These are phyloP conservation scores for Synodontis membranacea DNA, from an alignment of 2,113 vertebrate species.

Conservation along the genomic window DNA sequence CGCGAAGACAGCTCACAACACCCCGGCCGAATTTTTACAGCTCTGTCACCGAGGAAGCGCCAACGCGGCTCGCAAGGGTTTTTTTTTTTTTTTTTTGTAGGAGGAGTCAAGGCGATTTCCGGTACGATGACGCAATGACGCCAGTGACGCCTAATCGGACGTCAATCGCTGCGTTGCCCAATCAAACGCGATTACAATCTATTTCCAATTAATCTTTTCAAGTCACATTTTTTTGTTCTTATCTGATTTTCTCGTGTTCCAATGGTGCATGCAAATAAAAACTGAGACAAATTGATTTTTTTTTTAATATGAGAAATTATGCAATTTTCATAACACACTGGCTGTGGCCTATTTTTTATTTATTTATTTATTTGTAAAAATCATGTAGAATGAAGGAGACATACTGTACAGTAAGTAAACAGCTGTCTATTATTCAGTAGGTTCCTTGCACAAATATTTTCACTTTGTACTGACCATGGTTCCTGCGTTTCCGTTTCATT, in stretches of 20 bases:
- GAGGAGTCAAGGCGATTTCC: conserved; percentile 21
- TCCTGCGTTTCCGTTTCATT: too few relatives aligned
- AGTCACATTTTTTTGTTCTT: neutral
- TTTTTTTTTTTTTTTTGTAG: neutral
- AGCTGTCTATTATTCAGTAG: too few relatives aligned
- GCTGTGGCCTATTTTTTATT: neutral
- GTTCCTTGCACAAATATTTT: too few relatives aligned
- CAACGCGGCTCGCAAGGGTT: conserved; percentile 34
- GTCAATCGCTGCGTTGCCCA: neutral
- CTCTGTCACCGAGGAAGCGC: conserved; percentile 24
- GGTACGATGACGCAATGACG: conserved; percentile 32
- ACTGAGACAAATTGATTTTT: neutral
- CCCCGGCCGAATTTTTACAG: neutral
- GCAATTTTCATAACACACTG: neutral
- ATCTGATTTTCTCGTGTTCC: neutral
- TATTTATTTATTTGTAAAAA: neutral
- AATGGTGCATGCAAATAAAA: neutral
- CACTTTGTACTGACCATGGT: too few relatives aligned
- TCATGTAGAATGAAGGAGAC: neutral
- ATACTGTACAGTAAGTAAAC: too few relatives aligned
- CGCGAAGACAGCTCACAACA: neutral
- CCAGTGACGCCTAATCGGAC: neutral
- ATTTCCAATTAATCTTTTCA: neutral
- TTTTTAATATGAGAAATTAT: neutral
- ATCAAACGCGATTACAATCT: neutral